A percentile compares a stretch with the other conserved stretches of the same genome.
phyloP scores from a whole-genome alignment of 1,140 invertebrate species.

The Bicyclus anynana region DNA sequence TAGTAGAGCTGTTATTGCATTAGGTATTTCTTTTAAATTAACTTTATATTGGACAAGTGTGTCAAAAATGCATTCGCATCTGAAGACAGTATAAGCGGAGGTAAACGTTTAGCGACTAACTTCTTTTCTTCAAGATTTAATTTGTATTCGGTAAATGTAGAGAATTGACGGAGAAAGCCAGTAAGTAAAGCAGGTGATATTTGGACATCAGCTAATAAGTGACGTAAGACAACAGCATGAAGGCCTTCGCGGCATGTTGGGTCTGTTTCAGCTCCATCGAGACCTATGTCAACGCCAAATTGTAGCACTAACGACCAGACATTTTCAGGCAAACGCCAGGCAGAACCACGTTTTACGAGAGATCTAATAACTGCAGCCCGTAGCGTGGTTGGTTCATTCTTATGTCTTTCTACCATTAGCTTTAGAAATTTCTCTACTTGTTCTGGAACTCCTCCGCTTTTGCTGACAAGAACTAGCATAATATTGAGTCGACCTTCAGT shows the following conservation, averaged over 20 bases:
- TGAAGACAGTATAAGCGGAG: constrained; percentile 25
- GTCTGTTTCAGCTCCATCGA: constrained; percentile 38
- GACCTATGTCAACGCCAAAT: constrained; percentile 40
- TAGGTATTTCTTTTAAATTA: constrained; percentile 22
- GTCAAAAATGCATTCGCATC: constrained; percentile 26
- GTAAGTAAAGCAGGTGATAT: constrained; percentile 18
- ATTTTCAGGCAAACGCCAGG: constrained; percentile 43
- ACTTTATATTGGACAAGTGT: constrained; percentile 28
- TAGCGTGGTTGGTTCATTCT: constrained; percentile 44
- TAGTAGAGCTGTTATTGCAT: constrained; percentile 23
- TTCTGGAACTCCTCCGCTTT: constrained; percentile 38
- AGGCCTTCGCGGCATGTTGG: constrained; percentile 43
- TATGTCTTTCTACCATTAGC: constrained; percentile 33
- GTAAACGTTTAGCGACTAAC: constrained; percentile 27
- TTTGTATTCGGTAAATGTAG: constrained; percentile 42
- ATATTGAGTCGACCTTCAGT: constrained; percentile 44
- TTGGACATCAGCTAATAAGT: constrained; percentile 24
- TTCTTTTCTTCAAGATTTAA: constrained; percentile 32
- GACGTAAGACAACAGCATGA: constrained; percentile 45
- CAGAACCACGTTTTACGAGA: constrained; percentile 41
- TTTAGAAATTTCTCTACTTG: constrained; percentile 38
- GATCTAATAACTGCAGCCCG: constrained; percentile 48
- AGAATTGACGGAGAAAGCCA: constrained; percentile 38
- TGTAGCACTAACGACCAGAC: constrained; percentile 39
- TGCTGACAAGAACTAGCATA: constrained; percentile 55